Conservation (phyloP, 92 coral and sea anemone genomes). For the Palythoa grandiflora region DNA sequence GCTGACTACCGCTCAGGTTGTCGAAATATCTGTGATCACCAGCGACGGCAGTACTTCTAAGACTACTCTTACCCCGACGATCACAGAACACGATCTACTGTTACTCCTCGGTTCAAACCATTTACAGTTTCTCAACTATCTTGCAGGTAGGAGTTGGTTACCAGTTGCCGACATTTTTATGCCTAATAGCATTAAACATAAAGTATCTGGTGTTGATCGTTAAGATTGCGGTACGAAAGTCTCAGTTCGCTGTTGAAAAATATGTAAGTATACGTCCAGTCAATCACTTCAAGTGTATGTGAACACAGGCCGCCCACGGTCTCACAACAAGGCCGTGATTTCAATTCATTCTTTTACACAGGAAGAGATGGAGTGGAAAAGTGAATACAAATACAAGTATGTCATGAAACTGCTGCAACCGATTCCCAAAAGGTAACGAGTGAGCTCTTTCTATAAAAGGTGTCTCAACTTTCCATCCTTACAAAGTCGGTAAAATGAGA, state of each 20-base stretch:
- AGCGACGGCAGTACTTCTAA: too few relatives aligned
- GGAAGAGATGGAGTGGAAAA: conserved; percentile 81
- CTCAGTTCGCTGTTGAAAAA: conserved; percentile 6
- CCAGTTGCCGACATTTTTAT: conserved; percentile 1
- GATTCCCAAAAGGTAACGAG: conserved; percentile 67
- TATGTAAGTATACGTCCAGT: conserved; percentile 13
- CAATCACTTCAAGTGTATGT: not conserved
- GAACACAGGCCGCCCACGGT: too few relatives aligned
- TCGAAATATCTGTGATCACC: too few relatives aligned
- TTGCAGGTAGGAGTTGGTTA: not conserved
- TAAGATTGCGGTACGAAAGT: conserved; percentile 14
- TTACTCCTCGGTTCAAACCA: not conserved
- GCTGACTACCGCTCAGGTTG: too few relatives aligned
- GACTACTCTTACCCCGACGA: too few relatives aligned
- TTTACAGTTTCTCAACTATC: not conserved
- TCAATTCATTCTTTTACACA: conserved; percentile 2
- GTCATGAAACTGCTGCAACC: conserved; percentile 77
- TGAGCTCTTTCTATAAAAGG: too few relatives aligned
- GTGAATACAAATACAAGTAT: conserved; percentile 75
- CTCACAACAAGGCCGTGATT: too few relatives aligned
- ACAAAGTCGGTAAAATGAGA: too few relatives aligned
- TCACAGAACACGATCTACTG: too few relatives aligned
- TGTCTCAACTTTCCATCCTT: too few relatives aligned
- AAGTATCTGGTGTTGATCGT: conserved; percentile 33
- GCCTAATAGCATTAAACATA: conserved; percentile 3